A percentile compares a stretch with the other conserved stretches of the same genome.
Evolutionary conservation across 2,888 invertebrate species (phyloP).

Genomic region (Elysia crispata): DNA sequence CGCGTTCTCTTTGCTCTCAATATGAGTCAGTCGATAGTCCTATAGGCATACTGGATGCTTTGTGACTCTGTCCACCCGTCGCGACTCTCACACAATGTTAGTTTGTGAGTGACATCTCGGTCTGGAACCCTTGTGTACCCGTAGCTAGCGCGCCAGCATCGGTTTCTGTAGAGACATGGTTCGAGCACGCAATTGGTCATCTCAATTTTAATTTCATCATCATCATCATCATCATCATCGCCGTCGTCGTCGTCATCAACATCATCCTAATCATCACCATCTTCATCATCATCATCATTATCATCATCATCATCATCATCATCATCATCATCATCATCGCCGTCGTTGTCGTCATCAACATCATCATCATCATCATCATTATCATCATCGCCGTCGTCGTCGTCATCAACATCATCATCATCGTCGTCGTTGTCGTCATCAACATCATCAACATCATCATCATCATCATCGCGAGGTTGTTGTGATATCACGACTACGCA

Average conservation of each 20-base stretch:
- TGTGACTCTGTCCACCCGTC: no score
- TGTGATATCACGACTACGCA: background rate
- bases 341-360: background rate
- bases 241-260: background rate
- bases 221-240: conserved; percentile 24
- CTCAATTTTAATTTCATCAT: background rate
- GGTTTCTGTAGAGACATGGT: background rate
- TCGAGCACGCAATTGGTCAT: background rate
- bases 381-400: conserved; percentile 16
- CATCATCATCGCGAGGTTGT: background rate
- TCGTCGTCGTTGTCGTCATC: background rate
- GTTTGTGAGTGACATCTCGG: no score
- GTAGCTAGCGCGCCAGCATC: no score
- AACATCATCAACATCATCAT: background rate
- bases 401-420: background rate
- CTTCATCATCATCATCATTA: conserved; percentile 18
- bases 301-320: conserved; percentile 15
- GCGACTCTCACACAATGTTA: no score
- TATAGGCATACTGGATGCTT: no score
- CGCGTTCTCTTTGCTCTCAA: no score
- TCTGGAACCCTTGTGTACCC: no score
- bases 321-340: conserved; percentile 22
- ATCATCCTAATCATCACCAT: no score
- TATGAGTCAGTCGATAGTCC: no score
- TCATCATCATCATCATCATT: conserved; percentile 19